A percentile compares a stretch with the other conserved stretches of the same genome.
These are phyloP conservation scores for Thumatha senex DNA, from an alignment of 2,888 invertebrate genomes.

Conservation along the genomic window DNA sequence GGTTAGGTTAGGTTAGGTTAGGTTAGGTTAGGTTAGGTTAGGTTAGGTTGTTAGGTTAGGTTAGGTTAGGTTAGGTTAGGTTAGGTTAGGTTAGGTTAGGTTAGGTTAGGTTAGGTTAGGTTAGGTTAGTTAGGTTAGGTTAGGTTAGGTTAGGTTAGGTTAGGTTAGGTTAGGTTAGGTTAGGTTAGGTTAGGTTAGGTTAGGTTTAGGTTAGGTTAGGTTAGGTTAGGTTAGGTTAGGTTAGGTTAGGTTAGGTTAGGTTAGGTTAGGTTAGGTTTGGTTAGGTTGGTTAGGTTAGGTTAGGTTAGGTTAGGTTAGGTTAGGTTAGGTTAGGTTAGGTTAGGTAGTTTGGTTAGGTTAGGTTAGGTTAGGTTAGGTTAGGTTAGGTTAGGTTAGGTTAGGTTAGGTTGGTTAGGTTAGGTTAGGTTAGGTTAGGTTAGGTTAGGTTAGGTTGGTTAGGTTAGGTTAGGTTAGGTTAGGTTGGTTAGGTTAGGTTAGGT, in stretches of 20 bases:
- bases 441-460: too few relatives aligned
- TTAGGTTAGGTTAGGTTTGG: too few relatives aligned
- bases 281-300: too few relatives aligned
- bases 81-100: slow-evolving; percentile 8
- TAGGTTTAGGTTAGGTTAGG: too few relatives aligned
- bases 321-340: slow-evolving; percentile 18
- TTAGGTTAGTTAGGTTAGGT: slow-evolving; percentile 8
- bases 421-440: slow-evolving; percentile 20
- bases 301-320: slow-evolving; percentile 27
- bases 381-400: slow-evolving; percentile 14
- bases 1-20: not conserved
- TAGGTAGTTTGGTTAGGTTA: slow-evolving; percentile 12
- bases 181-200: slow-evolving; percentile 10
- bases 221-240: slow-evolving; percentile 12
- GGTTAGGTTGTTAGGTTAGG: too few relatives aligned
- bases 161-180: slow-evolving; percentile 9
- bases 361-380: slow-evolving; percentile 12
- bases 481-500: too few relatives aligned
- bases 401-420: too few relatives aligned
- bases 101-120: slow-evolving; percentile 10
- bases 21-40: slow-evolving; percentile 4
- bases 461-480: too few relatives aligned
- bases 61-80: not conserved
- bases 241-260: slow-evolving; percentile 6
- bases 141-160: slow-evolving; percentile 3